Base-by-base conservation (phyloP, 1,140 invertebrate genomes). In the Ceratitis capitata region DNA sequence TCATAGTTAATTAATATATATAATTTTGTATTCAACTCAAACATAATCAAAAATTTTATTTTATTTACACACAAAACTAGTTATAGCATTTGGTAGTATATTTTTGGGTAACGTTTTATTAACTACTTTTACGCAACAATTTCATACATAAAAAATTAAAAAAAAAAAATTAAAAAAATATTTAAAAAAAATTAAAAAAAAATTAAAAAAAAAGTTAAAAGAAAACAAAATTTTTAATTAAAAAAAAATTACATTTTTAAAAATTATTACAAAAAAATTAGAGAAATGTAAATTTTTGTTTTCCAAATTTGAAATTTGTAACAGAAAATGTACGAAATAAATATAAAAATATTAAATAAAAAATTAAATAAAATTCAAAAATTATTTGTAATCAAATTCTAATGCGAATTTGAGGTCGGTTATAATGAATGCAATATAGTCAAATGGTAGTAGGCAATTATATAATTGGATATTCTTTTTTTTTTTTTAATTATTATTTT, bases 11-110 rank as follows among this genome's bases (percentile, higher is more conserved):
- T n/a, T n/a, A n/a, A n/a, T n/a, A n/a, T n/a, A 56, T 45, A 45
- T 78, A 10, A 45, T 78, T 78, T 78, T 23, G 69, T 45, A 45
- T 23, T 78, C 69, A 78, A 78, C 69, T 45, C 14, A 78, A 78
- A 83, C 9, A 10, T 61, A 84, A 84, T 45, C 29, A 64, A 84
- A 39, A n/a, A n/a, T n/a, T 58, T 12, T 45, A 58, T 10, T 58
- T 84, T 61, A 84, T 84, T 84, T 84, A 84, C 83, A 84, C 83
- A 84, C 83, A 84, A 84, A 84, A 83, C 82, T 83, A 83, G 29
- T 49, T 83, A 83, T 56, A 83, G 35, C 42, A 78, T 78, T 78
- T 78, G 39, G 69, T 78, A 45, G 69, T 78, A 78, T 78, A n/a
- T n/a, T n/a, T 78, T 78, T 42, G 69, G 69, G 69, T 45, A 78